Percentiles rank a stretch among this genome's conserved stretches.
phyloP scores from a whole-genome alignment of 2,888 invertebrate genomes.

The Bruchidius siliquastri region DNA sequence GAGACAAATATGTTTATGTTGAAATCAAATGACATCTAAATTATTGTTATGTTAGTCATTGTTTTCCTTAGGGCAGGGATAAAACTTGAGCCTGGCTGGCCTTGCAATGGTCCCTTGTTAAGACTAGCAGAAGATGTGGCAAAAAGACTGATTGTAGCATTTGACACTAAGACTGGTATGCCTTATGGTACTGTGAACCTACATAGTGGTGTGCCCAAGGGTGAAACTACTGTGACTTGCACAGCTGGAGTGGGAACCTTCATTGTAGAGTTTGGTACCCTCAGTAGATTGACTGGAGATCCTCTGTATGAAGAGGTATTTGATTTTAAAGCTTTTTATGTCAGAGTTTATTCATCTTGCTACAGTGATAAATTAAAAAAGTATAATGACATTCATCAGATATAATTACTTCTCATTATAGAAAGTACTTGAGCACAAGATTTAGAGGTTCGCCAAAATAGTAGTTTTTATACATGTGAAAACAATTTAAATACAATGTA shows the following conservation, averaged over 20 bases:
- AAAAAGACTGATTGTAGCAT: constrained; percentile 82
- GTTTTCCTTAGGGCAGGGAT: constrained; percentile 66
- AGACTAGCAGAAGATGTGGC: constrained; percentile 93
- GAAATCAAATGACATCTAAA: too few species aligned
- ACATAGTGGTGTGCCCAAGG: constrained; percentile 83
- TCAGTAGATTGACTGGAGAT: constrained; percentile 90
- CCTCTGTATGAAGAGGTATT: constrained; percentile 85
- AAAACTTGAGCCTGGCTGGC: constrained; percentile 89
- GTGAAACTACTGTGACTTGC: constrained; percentile 95
- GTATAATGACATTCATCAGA: too few species aligned
- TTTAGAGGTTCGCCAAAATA: too few species aligned
- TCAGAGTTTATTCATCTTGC: too few species aligned
- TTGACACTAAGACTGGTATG: constrained; percentile 90
- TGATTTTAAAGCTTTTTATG: too few species aligned
- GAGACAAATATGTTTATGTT: too few species aligned
- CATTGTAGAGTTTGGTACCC: constrained; percentile 91
- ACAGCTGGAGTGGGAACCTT: constrained; percentile 98
- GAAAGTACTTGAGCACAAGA: too few species aligned
- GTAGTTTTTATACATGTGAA: too few species aligned
- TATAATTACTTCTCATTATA: too few species aligned
- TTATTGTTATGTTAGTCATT: too few species aligned
- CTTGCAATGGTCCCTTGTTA: constrained; percentile 91
- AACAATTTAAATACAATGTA: too few species aligned
- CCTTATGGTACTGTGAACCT: constrained; percentile 97
- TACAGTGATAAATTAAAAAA: too few species aligned